Evolutionary conservation across 2,113 vertebrate genomes (phyloP).

Genomic region (Urocolius indicus): DNA sequence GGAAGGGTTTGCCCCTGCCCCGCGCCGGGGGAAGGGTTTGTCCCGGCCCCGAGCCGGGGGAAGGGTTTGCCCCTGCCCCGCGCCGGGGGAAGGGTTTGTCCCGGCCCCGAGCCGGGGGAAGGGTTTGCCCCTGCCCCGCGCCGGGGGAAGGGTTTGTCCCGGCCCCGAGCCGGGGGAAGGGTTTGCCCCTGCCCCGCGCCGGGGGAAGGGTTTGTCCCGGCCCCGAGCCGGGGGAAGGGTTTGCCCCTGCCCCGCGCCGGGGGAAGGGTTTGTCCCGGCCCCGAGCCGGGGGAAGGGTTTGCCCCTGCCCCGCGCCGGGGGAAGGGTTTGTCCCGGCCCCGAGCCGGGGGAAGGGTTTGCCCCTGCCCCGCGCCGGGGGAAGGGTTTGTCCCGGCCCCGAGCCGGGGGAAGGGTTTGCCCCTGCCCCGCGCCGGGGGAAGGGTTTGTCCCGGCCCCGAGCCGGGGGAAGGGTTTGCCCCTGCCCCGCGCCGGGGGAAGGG

Average conservation of each 20-base stretch:
- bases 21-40: too few species aligned
- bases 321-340: background rate
- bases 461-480: too few species aligned
- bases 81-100: background rate
- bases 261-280: rapidly evolving
- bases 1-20: background rate
- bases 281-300: background rate
- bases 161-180: background rate
- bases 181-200: background rate
- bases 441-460: background rate
- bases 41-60: too few species aligned
- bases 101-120: background rate
- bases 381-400: too few species aligned
- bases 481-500: background rate
- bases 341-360: background rate
- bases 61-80: too few species aligned
- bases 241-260: too few species aligned
- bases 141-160: background rate
- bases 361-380: background rate
- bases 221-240: too few species aligned
- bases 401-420: too few species aligned
- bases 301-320: too few species aligned
- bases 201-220: too few species aligned
- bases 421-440: background rate
- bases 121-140: too few species aligned